A percentile compares a stretch with the other conserved stretches of the same genome.
Evolutionary conservation across 2,888 invertebrate genomes (phyloP).

Genomic region (Nowickia ferox): DNA sequence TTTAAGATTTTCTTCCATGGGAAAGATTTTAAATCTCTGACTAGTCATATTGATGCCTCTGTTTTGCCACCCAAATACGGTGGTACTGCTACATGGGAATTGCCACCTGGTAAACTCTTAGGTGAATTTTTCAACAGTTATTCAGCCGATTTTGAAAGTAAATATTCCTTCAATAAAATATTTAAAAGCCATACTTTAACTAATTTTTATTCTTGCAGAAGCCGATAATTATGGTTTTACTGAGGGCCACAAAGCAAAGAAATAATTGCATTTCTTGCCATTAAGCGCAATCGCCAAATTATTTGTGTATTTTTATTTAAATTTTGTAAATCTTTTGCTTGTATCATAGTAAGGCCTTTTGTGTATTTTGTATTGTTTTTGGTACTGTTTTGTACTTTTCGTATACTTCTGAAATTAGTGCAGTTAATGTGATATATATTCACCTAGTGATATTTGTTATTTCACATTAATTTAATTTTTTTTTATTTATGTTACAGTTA

Average conservation of each 20-base stretch:
- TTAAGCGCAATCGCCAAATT: conserved; percentile 46
- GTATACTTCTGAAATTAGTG: conserved; percentile 9
- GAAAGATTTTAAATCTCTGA: conserved; percentile 86
- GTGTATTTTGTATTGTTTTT: too few relatives aligned
- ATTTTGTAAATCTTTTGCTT: conserved; percentile 23
- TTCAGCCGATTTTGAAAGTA: conserved; percentile 88
- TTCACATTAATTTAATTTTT: conserved; percentile 54
- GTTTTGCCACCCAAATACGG: conserved; percentile 87
- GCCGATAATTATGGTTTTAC: conserved; percentile 85
- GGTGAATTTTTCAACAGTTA: conserved; percentile 88
- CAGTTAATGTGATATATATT: conserved; percentile 43
- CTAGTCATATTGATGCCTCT: conserved; percentile 85
- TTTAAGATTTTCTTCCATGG: conserved; percentile 89
- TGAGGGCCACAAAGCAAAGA: conserved; percentile 79
- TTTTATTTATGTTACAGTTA: conserved; percentile 2
- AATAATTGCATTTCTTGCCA: conserved; percentile 70
- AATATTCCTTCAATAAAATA: conserved; percentile 74
- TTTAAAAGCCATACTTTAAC: not conserved
- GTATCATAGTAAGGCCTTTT: conserved; percentile 16
- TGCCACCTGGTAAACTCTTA: conserved; percentile 87
- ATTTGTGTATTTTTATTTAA: conserved; percentile 24
- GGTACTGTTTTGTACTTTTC: conserved; percentile 20
- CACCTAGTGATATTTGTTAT: conserved; percentile 52
- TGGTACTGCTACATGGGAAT: conserved; percentile 85
- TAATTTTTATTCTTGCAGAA: conserved; percentile 80